A percentile compares a stretch with the other conserved stretches of the same genome.
Conservation (phyloP, 1,140 invertebrate species). For the Steinernema feltiae region DNA sequence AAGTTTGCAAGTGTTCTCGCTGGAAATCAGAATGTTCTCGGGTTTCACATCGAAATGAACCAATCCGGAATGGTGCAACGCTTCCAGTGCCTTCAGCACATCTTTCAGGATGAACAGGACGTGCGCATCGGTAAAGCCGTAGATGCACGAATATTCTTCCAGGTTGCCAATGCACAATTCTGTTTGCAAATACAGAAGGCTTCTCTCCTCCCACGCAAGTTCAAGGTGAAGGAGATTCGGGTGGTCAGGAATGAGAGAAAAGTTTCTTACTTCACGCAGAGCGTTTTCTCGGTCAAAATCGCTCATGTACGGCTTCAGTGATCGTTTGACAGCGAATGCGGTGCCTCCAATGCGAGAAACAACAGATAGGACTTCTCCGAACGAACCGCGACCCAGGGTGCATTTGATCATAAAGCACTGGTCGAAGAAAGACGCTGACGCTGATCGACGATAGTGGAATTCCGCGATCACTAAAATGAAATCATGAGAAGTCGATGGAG, state of each 20-base stretch:
- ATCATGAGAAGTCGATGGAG: background rate
- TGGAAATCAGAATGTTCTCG: conserved; percentile 68
- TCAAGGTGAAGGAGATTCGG: conserved; percentile 66
- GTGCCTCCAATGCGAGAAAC: conserved; percentile 66
- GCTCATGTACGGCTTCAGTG: conserved; percentile 64
- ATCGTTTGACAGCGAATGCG: conserved; percentile 69
- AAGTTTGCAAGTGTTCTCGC: conserved; percentile 67
- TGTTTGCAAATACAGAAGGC: conserved; percentile 68
- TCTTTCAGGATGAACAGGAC: conserved; percentile 64
- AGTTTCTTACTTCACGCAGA: conserved; percentile 68
- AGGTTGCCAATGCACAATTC: conserved; percentile 66
- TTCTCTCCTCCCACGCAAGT: conserved; percentile 70
- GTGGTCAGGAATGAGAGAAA: background rate
- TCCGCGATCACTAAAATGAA: background rate
- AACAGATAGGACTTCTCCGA: conserved; percentile 67
- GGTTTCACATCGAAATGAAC: conserved; percentile 74
- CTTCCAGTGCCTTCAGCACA: conserved; percentile 64
- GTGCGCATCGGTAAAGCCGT: conserved; percentile 61
- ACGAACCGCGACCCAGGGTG: conserved; percentile 69
- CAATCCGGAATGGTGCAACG: conserved; percentile 67
- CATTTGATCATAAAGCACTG: conserved; percentile 66
- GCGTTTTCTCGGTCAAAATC: conserved; percentile 65
- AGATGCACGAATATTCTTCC: conserved; percentile 47
- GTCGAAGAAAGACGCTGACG: conserved; percentile 61
- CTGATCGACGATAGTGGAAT: background rate